These are phyloP conservation scores for Pseudotriccus pelzelni DNA, from an alignment of 2,797 vertebrate species.

Conservation along the genomic window DNA sequence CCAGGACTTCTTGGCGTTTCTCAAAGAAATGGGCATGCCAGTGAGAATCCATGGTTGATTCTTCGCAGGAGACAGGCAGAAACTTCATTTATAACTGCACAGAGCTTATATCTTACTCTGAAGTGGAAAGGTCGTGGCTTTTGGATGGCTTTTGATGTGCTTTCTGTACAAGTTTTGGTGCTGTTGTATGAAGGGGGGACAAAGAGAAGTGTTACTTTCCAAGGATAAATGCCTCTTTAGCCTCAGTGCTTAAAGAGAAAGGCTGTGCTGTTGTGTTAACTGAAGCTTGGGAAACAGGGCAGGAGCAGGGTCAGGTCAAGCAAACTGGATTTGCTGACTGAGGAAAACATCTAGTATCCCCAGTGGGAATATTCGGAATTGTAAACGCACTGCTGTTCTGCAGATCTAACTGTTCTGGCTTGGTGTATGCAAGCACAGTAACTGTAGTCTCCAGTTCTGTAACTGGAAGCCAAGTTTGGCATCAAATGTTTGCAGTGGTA, in stretches of 20 bases:
- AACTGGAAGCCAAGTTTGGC: neutral
- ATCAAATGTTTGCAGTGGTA: neutral
- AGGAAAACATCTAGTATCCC: neutral
- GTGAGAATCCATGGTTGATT: neutral
- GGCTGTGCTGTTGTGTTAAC: neutral
- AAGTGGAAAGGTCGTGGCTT: neutral
- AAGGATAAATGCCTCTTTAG: neutral
- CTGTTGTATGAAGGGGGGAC: neutral
- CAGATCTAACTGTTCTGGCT: neutral
- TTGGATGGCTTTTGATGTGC: neutral
- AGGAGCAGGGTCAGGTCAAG: neutral
- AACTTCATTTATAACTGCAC: neutral
- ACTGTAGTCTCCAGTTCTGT: neutral
- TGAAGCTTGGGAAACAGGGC: neutral
- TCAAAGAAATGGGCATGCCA: neutral
- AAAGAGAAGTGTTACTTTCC: neutral
- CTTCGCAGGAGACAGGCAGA: neutral
- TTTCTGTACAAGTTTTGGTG: neutral
- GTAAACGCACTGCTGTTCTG: neutral
- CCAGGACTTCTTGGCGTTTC: neutral
- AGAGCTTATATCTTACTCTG: neutral
- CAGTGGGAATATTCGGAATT: neutral
- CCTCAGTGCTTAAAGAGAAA: neutral
- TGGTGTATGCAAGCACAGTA: accelerated
- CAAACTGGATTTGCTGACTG: neutral